Percentiles rank a stretch among this genome's conserved stretches.
phyloP scores from a whole-genome alignment of 2,113 vertebrate genomes.

The Spea bombifrons region DNA sequence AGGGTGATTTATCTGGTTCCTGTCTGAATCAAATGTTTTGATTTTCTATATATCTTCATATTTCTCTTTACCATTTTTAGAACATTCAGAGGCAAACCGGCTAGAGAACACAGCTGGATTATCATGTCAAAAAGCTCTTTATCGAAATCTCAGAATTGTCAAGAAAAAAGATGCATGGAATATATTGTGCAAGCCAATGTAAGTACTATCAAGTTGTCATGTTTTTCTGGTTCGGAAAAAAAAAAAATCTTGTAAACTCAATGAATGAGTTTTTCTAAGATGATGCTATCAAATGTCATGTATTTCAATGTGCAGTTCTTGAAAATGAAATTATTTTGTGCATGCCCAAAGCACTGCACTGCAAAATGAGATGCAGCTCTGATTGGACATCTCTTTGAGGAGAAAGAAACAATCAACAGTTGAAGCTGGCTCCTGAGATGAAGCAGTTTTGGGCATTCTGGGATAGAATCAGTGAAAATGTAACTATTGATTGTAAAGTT shows the following conservation, averaged over 20 bases:
- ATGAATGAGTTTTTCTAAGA: conserved; percentile 28
- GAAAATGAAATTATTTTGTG: conserved; percentile 27
- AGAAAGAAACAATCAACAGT: background rate
- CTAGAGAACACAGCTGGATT: conserved; percentile 25
- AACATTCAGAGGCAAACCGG: background rate
- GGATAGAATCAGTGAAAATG: background rate
- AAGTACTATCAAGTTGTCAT: conserved; percentile 34
- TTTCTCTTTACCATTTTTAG: conserved; percentile 11
- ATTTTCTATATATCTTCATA: background rate
- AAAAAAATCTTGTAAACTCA: conserved; percentile 10
- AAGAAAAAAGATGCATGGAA: conserved; percentile 28
- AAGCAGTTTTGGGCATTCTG: background rate
- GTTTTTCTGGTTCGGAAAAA: background rate
- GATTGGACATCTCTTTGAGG: conserved; percentile 7
- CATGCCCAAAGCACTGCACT: background rate
- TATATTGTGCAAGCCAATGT: conserved; percentile 32
- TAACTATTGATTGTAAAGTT: background rate
- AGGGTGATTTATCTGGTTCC: background rate
- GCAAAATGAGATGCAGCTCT: conserved; percentile 13
- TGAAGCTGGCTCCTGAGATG: background rate
- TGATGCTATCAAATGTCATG: conserved; percentile 25
- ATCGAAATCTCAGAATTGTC: conserved; percentile 23
- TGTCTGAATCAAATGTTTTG: background rate
- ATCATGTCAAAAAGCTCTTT: conserved; percentile 29
- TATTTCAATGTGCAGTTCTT: conserved; percentile 6